phyloP scores from a whole-genome alignment of 2,797 vertebrate genomes.

The Hephaestus fuliginosus region DNA sequence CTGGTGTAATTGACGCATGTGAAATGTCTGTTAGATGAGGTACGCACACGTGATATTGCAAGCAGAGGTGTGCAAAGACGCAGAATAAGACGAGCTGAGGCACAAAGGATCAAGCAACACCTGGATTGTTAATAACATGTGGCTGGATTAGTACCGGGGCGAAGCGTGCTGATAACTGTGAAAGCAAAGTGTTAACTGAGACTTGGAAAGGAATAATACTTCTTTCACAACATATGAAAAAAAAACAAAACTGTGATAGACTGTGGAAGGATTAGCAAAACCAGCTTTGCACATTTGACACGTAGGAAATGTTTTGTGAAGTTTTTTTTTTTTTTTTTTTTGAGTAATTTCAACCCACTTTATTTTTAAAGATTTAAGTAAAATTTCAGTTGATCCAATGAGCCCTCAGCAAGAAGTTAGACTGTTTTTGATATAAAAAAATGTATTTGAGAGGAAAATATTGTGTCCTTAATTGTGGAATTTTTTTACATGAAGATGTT shows the following conservation, averaged over 20 bases:
- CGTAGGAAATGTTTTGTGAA: neutral
- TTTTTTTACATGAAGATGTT: constrained; percentile 45
- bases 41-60: constrained; percentile 5
- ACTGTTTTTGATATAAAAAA: neutral
- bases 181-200: constrained; percentile 43
- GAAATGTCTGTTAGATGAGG: constrained; percentile 41
- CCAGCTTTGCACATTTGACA: constrained; percentile 21
- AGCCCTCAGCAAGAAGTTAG: neutral
- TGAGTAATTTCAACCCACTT: neutral
- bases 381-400: neutral
- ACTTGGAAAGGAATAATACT: constrained; percentile 27
- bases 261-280: constrained; percentile 18
- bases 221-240: constrained; percentile 10
- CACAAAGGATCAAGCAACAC: constrained; percentile 46
- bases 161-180: constrained; percentile 28
- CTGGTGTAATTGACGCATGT: constrained; percentile 38
- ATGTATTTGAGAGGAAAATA: neutral
- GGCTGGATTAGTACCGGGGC: constrained; percentile 15
- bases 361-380: constrained; percentile 5
- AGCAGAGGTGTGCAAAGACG: constrained; percentile 43
- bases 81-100: constrained; percentile 26
- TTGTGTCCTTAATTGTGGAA: constrained; percentile 3
- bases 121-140: constrained; percentile 37
- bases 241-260: neutral
- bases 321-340: neutral